Base-by-base conservation (phyloP, 2,888 invertebrate genomes). In the Antheraea yamamai region DNA sequence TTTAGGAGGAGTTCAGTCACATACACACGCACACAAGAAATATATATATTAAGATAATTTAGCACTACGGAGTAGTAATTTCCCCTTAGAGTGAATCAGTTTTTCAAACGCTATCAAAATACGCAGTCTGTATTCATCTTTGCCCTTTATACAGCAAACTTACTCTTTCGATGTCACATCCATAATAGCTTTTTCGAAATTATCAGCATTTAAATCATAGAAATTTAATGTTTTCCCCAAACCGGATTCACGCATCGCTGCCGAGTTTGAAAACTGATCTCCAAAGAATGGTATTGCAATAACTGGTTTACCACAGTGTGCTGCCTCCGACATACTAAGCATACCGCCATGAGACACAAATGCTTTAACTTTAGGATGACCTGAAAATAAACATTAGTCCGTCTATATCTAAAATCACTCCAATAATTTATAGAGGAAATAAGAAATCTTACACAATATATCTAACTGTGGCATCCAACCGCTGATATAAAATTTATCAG, bases 261-360 rank as follows among this genome's bases (percentile, higher is more conserved):
- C 96, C 0, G 96, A 91, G 83, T 97, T 97, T 51, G 87, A 86
- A 80, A 91, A 92, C 87, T 97, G 97, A 89, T 97, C 97, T 4
- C 96, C 97, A 81, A 95, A 97, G 89, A 97, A 96, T 0, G 97
- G 97, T 52, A 97, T 95, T 0, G 96, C 91, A 14, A 97, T 86
- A 75, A 96, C 92, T 0, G 97, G 96, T 14, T 96, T 96, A 8
- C 96, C 97, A 78, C 96, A 95, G 80, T 96, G 95, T 2, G 96
- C 95, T 0, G 96, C 96, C 86, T 97, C 97, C 1, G 96, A 96
- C 52, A 96, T 87, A 74, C 97, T 96, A 81, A 97, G 94, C 82
- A 97, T 95, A 0, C 97, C 97, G 0, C 96, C 97, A 84, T 97
- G 97, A 0, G 96, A 96, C 79, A 97, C 95, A 82, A 97, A 97